Evolutionary conservation across 2,113 vertebrate species (phyloP), one percentile per base, ranked within the genome.

Genomic region (Erinaceus europaeus): DNA sequence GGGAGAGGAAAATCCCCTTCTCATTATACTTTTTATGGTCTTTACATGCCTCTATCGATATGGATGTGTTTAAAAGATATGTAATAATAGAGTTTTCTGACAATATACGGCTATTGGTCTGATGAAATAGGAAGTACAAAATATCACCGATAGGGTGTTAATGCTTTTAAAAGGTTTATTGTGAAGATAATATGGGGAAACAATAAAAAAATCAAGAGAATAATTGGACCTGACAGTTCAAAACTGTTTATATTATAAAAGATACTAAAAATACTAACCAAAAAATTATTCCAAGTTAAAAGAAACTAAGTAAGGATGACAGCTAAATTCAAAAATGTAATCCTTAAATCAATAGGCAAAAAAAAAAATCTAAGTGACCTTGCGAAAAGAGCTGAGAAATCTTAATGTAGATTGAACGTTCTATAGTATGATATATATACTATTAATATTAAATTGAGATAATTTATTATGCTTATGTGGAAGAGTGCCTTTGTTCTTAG

Each of bases 241-340:
- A 84, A 91, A 77, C 59, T 77, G 14, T 32, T 21, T 25, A 15
- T 81, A 25, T 65, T 81, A 79, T 44, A 67, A 90, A 84, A 71
- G 27, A 64, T 15, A 11, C 18, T 86, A 52, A 74, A 78, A 90
- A 55, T 34, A 5, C 25, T 82, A 1, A 40, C 68, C 9, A 14
- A 40, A 81, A 25, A 83, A 61, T 72, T 76, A 76, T 67, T 76
- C 36, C 32, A 65, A 44, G 46, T 76, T 76, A 53, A 76, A 86
- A 61, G 29, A 89, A 92, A 76, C 42, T 61, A 91, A 79, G 76
- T 15, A 59, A 9, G 36, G 2, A 9, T 68, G 29, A 80, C 76
- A 69, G 74, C 25, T 13, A 84, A 88, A 78, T 21, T 14, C 18
- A 62, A 85, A 38, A n/a, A 3, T 23, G 3, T 64, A 18, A 53